Percentiles rank a stretch among this genome's conserved stretches.
Evolutionary conservation across 2,113 vertebrate species (phyloP).

Genomic region (Macroglossus sobrinus): DNA sequence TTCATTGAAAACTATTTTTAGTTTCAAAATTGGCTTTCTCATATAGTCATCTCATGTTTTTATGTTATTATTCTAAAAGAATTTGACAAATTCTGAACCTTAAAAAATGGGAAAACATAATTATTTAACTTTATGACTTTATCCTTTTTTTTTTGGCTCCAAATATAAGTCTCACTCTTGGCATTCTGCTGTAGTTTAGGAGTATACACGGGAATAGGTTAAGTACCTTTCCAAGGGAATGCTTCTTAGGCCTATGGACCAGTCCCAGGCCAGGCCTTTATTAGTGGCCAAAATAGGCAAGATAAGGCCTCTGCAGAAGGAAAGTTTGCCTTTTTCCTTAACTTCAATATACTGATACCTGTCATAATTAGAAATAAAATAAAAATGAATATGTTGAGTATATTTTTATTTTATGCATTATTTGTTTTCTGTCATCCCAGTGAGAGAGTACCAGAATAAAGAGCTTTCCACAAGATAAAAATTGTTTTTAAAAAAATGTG

Average conservation of each 20-base stretch:
- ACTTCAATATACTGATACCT: not conserved
- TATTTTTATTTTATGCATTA: constrained; percentile 33
- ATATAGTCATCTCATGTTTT: not conserved
- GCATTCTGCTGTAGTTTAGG: not conserved
- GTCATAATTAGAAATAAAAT: not conserved
- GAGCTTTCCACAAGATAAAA: constrained; percentile 12
- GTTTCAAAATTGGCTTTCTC: not conserved
- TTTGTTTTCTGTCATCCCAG: constrained; percentile 16
- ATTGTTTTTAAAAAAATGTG: constrained; percentile 22
- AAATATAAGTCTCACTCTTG: not conserved
- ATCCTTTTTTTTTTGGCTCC: not conserved
- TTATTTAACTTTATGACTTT: not conserved
- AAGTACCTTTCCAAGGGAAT: not conserved
- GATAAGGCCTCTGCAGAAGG: not conserved
- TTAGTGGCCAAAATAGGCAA: not conserved
- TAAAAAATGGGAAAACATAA: not conserved
- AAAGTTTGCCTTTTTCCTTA: not conserved
- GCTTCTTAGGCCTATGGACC: not conserved
- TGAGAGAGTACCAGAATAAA: not conserved
- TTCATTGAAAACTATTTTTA: not conserved
- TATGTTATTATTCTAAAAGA: constrained; percentile 1
- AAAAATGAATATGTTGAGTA: not conserved
- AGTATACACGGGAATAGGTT: not conserved
- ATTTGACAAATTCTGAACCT: constrained; percentile 31
- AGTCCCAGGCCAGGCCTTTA: not conserved